Conservation (phyloP, 2,113 vertebrate species). For the Gila orcuttii region DNA sequence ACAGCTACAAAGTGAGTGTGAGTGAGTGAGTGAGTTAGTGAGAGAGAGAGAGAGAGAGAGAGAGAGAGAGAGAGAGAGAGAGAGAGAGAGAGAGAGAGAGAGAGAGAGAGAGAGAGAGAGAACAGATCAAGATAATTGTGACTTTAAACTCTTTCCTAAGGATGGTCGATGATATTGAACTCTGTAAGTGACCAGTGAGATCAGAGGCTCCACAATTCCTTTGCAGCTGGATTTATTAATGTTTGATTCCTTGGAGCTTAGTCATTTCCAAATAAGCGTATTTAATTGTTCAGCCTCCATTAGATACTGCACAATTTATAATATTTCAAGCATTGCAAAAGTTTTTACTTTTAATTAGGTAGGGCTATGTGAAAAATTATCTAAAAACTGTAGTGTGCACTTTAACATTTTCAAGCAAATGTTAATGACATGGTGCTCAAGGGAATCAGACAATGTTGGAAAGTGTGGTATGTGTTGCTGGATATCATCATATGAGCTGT, state of each 20-base stretch:
- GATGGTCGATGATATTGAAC: not conserved
- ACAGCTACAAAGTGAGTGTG: not conserved
- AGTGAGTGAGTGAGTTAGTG: not conserved
- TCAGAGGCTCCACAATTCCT: not conserved
- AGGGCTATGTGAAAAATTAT: not conserved
- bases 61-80: not conserved
- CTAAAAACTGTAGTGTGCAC: not conserved
- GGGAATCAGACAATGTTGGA: not conserved
- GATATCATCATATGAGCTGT: constrained; percentile 8
- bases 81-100: not conserved
- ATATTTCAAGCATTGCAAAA: not conserved
- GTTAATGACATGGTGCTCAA: not conserved
- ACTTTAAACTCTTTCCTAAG: not conserved
- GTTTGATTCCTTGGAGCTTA: not conserved
- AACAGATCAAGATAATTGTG: not conserved
- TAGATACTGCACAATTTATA: not conserved
- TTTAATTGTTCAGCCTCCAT: not conserved
- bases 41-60: not conserved
- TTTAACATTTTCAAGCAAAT: not conserved
- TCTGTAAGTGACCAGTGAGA: not conserved
- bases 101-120: not conserved
- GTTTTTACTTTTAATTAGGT: not conserved
- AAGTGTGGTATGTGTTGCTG: not conserved
- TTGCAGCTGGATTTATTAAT: not conserved
- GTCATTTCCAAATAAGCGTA: not conserved